A percentile compares a stretch with the other conserved stretches of the same genome.
Evolutionary conservation across 2,113 vertebrate genomes (phyloP).

Genomic region (Spea bombifrons): DNA sequence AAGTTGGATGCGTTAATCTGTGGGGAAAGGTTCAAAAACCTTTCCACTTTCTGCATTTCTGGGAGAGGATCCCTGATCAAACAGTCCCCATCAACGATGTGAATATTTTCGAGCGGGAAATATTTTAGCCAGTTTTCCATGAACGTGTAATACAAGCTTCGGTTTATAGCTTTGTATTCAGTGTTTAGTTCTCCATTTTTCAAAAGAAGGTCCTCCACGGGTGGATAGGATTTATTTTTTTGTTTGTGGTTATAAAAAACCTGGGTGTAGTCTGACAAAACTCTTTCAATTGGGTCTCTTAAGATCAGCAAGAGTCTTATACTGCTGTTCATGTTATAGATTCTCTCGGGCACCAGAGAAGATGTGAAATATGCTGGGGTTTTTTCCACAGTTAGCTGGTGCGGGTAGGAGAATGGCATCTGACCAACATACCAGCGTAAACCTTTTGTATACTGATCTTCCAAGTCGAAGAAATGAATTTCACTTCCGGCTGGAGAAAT

Average conservation of each 20-base stretch:
- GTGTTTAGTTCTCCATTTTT: slow-evolving; percentile 81
- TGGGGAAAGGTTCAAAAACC: slow-evolving; percentile 81
- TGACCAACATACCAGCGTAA: slow-evolving; percentile 87
- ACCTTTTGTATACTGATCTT: slow-evolving; percentile 85
- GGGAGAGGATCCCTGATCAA: slow-evolving; percentile 88
- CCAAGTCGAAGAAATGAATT: slow-evolving; percentile 97
- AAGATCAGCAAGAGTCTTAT: slow-evolving; percentile 89
- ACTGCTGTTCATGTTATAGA: slow-evolving; percentile 78
- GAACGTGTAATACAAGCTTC: slow-evolving; percentile 88
- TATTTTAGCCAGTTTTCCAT: slow-evolving; percentile 88
- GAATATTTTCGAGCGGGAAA: slow-evolving; percentile 80
- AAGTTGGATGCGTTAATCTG: slow-evolving; percentile 92
- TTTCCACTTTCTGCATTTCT: slow-evolving; percentile 89
- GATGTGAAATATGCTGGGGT: slow-evolving; percentile 97
- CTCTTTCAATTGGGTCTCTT: slow-evolving; percentile 87
- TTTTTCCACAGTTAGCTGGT: slow-evolving; percentile 92
- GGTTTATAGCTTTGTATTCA: slow-evolving; percentile 94
- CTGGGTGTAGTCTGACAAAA: slow-evolving; percentile 95
- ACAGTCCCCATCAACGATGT: slow-evolving; percentile 89
- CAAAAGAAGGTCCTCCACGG: slow-evolving; percentile 83
- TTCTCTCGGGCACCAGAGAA: slow-evolving; percentile 80
- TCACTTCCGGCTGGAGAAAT: slow-evolving; percentile 88
- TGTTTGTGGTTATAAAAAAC: slow-evolving; percentile 92
- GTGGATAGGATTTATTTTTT: slow-evolving; percentile 85
- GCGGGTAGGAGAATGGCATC: slow-evolving; percentile 83